Percentiles rank a stretch among this genome's conserved stretches.
Evolutionary conservation across 1,140 invertebrate genomes (phyloP).

Genomic region (Chionoecetes opilio): DNA sequence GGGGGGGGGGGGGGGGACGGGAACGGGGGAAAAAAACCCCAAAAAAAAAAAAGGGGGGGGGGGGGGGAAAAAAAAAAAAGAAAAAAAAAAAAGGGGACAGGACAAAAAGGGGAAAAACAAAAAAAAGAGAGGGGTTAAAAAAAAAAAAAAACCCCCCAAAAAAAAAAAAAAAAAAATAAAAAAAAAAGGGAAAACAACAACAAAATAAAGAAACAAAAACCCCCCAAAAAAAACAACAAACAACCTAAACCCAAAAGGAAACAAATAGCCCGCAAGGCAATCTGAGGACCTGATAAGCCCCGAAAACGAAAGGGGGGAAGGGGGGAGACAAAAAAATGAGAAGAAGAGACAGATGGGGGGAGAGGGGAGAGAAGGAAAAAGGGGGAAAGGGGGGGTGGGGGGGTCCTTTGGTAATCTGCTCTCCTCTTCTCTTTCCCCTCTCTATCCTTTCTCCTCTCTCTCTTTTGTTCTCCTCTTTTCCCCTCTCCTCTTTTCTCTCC

Average conservation of each 20-base stretch:
- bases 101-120: background rate
- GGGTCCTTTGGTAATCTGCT: too few species aligned
- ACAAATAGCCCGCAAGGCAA: too few species aligned
- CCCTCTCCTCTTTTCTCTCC: background rate
- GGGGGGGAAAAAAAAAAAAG: background rate
- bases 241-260: too few species aligned
- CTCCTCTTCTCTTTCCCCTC: background rate
- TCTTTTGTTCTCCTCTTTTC: background rate
- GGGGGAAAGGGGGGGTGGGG: too few species aligned
- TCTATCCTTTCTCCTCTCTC: background rate
- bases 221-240: background rate
- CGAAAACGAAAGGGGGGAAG: background rate
- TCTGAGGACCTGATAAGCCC: too few species aligned
- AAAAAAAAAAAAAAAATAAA: background rate
- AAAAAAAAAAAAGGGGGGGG: background rate
- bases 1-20: background rate
- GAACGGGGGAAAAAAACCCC: background rate
- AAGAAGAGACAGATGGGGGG: too few species aligned
- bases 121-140: background rate
- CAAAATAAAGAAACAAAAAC: too few species aligned
- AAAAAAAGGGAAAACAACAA: too few species aligned
- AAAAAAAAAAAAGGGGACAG: constrained; percentile 13
- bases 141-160: background rate
- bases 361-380: too few species aligned
- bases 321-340: too few species aligned